phyloP scores from a whole-genome alignment of 2,797 vertebrate genomes.

The Propithecus deckenii region DNA sequence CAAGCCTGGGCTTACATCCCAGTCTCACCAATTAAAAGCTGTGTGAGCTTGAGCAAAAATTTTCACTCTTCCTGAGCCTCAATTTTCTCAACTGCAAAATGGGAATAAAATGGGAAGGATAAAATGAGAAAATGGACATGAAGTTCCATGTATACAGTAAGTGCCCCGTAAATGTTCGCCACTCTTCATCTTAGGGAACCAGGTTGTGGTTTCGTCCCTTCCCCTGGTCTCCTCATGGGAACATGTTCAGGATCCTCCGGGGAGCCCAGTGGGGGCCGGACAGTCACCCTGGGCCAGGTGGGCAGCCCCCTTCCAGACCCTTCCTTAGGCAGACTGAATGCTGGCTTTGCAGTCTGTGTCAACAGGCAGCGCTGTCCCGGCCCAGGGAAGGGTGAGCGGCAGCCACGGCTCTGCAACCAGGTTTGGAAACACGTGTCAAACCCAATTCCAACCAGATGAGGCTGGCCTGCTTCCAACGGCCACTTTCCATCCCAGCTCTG shows the following conservation, averaged over 20 bases:
- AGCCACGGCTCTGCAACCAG: background rate
- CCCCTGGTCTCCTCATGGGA: background rate
- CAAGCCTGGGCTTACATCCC: background rate
- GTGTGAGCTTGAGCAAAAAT: background rate
- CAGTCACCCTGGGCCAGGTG: background rate
- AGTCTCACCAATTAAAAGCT: background rate
- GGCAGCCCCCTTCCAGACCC: background rate
- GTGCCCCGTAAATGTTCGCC: background rate
- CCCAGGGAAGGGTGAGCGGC: background rate
- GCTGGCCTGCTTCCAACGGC: constrained; percentile 5
- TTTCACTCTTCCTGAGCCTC: background rate
- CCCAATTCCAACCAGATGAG: constrained; percentile 51
- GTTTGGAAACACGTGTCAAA: constrained; percentile 52
- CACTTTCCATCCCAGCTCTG: background rate
- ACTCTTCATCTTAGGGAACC: background rate
- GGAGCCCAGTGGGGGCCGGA: background rate
- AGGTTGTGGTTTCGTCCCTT: fast-evolving
- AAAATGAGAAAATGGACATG: background rate
- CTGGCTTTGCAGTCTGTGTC: background rate
- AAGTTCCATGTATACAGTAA: background rate
- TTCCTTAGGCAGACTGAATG: fast-evolving
- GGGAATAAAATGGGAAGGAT: background rate
- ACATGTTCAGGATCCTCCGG: background rate
- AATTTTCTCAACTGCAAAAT: background rate
- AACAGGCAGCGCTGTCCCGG: background rate